Conservation (phyloP, 2,797 vertebrate genomes). For the Steatocranus sp. region DNA sequence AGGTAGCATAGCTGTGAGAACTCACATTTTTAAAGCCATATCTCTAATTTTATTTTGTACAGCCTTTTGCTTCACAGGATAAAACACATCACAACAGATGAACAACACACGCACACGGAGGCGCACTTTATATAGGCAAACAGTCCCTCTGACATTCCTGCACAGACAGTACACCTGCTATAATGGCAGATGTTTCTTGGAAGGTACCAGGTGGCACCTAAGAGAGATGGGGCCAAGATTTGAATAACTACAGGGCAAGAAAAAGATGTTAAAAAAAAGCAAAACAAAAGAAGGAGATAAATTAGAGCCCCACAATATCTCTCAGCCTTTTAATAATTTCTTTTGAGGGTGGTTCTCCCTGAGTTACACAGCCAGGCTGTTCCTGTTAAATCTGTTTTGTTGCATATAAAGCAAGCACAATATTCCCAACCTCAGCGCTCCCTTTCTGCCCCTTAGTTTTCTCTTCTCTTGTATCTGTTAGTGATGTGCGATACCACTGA, state of each 20-base stretch:
- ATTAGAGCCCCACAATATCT: neutral
- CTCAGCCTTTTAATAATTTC: neutral
- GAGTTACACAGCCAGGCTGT: neutral
- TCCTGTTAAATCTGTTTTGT: conserved; percentile 11
- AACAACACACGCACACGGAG: neutral
- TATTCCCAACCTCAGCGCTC: neutral
- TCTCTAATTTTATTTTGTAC: neutral
- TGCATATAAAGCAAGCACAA: neutral
- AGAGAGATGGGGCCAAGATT: neutral
- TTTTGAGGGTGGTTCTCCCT: neutral
- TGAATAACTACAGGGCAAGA: conserved; percentile 9
- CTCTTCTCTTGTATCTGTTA: neutral
- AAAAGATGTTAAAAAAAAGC: neutral
- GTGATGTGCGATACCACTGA: no score
- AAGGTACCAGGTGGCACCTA: conserved; percentile 32
- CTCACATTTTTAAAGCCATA: neutral
- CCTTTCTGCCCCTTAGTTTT: neutral
- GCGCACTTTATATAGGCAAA: neutral
- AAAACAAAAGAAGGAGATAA: neutral
- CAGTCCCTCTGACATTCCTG: neutral
- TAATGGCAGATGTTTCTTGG: conserved; percentile 42
- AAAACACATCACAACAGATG: neutral
- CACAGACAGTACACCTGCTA: conserved; percentile 11
- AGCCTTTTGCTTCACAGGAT: neutral
- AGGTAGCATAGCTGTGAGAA: neutral